Percentiles rank a stretch among this genome's conserved stretches.
Evolutionary conservation across 2,888 invertebrate genomes (phyloP).

Genomic region (Ornithoptera priamus): DNA sequence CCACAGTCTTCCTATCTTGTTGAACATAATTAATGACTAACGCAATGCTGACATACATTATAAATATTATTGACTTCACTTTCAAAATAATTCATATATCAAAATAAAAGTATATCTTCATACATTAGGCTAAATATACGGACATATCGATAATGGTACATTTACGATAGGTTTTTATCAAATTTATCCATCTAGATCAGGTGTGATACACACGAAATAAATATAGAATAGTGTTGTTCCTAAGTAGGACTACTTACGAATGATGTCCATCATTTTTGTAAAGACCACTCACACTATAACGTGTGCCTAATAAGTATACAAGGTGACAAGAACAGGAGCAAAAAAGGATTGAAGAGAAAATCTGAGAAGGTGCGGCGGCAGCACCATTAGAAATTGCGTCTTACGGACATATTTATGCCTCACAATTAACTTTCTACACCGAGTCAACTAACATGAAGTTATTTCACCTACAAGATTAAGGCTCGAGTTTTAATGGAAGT

Average conservation of each 20-base stretch:
- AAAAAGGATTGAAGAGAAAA: conserved; percentile 31
- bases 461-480: conserved; percentile 27
- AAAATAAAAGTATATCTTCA: neutral
- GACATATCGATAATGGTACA: too few species aligned
- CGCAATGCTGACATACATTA: conserved; percentile 36
- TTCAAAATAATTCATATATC: neutral
- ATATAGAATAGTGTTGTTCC: too few species aligned
- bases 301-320: conserved; percentile 19
- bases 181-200: too few species aligned
- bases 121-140: neutral
- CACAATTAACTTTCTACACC: conserved; percentile 44
- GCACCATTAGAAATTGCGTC: conserved; percentile 44
- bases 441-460: conserved; percentile 35
- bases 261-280: conserved; percentile 5
- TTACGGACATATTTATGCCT: conserved; percentile 39
- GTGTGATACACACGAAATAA: too few species aligned
- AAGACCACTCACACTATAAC: conserved; percentile 11
- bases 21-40: conserved; percentile 39
- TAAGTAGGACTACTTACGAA: neutral
- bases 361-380: conserved; percentile 27
- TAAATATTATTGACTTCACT: conserved; percentile 23
- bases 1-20: conserved; percentile 34
- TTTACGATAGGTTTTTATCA: too few species aligned
- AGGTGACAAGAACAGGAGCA: conserved; percentile 17
- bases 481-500: conserved; percentile 8